phyloP scores from a whole-genome alignment of 2,888 invertebrate species.

The Heteromurus nitidus region DNA sequence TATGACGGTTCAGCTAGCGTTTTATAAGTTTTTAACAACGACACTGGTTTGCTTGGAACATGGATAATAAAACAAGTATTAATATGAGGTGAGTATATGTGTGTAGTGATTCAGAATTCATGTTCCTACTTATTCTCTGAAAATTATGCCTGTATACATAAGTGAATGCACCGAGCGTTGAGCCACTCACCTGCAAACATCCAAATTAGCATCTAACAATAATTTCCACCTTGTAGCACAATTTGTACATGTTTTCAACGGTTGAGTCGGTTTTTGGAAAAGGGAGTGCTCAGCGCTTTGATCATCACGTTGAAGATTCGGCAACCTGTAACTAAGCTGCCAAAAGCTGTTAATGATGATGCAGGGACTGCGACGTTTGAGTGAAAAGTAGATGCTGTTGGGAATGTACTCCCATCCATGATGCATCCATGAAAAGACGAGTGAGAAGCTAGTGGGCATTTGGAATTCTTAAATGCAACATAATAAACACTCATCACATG shows the following conservation, averaged over 20 bases:
- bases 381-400: too few relatives aligned
- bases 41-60: too few relatives aligned
- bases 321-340: conserved; percentile 51
- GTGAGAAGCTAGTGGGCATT: too few relatives aligned
- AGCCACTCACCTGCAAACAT: conserved; percentile 22
- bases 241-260: conserved; percentile 35
- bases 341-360: conserved; percentile 55
- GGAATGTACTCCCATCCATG: too few relatives aligned
- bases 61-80: too few relatives aligned
- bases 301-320: conserved; percentile 25
- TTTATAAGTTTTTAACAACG: not conserved
- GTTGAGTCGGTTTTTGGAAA: conserved; percentile 22
- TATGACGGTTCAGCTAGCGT: not conserved
- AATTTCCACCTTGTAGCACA: conserved; percentile 31
- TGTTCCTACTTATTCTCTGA: too few relatives aligned
- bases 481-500: too few relatives aligned
- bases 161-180: not conserved
- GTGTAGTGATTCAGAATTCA: too few relatives aligned
- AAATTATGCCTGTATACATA: too few relatives aligned
- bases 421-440: too few relatives aligned
- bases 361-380: conserved; percentile 12
- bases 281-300: conserved; percentile 36
- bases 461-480: too few relatives aligned
- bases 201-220: conserved; percentile 43
- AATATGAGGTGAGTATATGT: too few relatives aligned